Base-by-base conservation (phyloP, 2,113 vertebrate species). In the Vombatus ursinus region DNA sequence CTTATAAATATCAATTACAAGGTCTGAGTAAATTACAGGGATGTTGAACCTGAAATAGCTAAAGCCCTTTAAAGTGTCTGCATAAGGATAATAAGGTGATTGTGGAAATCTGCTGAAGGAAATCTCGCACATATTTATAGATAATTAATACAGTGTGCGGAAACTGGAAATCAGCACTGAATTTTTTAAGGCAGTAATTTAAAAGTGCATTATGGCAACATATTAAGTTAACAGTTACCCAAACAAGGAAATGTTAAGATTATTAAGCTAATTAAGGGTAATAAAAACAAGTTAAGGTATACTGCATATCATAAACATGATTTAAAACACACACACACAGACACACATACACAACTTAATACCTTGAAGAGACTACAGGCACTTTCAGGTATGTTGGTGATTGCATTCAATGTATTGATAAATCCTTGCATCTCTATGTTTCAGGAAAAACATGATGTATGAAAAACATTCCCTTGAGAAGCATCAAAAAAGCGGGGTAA, bases 131-230 rank as follows among this genome's bases (percentile, higher is more conserved):
- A 98, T 97, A 97, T 98, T 98, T 98, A 97, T 98, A 98, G 98
- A 97, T 98, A 99, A 99, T 98, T 98, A 98, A 99, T 98, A 98
- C 98, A 98, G 97, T 96, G 97, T 98, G 96, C 96, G 95, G 98
- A 98, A 98, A 98, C 97, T 92, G 97, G 98, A 98, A 98, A 98
- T 98, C 97, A 97, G 96, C 96, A 91, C 97, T 97, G 96, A 95
- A 97, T 98, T 97, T 98, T 97, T 98, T 98, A 98, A 99, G 97
- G 98, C 97, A 98, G 97, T 98, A 98, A 98, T 98, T 99, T 98
- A 98, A 97, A 98, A 98, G 97, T 98, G 93, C 97, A 97, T 99
- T 98, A 98, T 95, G 98, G 97, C 92, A 98, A 97, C 98, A 98
- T 97, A 98, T 98, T 98, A 98, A 98, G 98, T 98, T 98, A 98